Evolutionary conservation across 2,797 vertebrate species (phyloP).

Genomic region (Limnodromus scolopaceus): DNA sequence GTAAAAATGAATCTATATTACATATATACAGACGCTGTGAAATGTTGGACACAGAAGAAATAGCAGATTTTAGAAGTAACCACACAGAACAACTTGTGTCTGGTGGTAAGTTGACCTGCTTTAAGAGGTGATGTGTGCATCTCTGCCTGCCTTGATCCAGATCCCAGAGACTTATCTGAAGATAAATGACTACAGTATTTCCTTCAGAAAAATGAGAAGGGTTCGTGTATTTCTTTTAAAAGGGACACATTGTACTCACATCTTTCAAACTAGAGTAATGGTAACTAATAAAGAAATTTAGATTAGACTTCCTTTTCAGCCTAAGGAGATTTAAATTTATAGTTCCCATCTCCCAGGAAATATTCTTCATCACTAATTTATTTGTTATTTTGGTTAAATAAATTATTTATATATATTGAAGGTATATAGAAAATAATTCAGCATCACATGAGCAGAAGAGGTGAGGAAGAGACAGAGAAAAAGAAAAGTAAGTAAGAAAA

Average conservation of each 20-base stretch:
- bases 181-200: background rate
- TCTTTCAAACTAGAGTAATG: background rate
- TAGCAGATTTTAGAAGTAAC: background rate
- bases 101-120: background rate
- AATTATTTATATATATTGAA: background rate
- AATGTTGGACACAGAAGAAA: background rate
- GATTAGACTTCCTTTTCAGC: background rate
- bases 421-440: background rate
- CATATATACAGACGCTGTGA: background rate
- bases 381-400: background rate
- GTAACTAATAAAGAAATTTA: background rate
- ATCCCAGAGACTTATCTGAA: background rate
- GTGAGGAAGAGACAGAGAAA: background rate
- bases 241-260: background rate
- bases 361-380: background rate
- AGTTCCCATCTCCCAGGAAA: background rate
- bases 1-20: background rate
- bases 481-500: background rate
- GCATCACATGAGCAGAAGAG: background rate
- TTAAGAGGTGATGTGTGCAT: background rate
- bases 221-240: background rate
- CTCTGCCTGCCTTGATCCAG: background rate
- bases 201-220: background rate
- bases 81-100: background rate
- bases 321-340: background rate